These are phyloP conservation scores for Prochilodus magdalenae DNA, from an alignment of 2,113 vertebrate genomes.

Conservation along the genomic window DNA sequence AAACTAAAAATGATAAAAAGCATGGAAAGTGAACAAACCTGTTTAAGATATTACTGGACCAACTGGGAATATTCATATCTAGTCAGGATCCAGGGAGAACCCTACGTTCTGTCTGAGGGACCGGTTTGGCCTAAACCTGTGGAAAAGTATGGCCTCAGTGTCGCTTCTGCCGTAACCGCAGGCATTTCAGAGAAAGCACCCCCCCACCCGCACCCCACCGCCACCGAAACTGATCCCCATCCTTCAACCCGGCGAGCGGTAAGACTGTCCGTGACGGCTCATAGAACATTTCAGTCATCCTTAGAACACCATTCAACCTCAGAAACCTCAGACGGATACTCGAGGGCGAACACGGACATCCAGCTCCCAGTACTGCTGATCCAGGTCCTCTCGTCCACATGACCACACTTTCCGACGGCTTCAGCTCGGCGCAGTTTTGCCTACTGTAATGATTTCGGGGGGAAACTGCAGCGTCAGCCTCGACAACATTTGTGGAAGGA, in stretches of 20 bases:
- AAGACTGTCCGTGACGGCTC: neutral
- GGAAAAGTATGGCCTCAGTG: neutral
- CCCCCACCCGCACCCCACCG: no score
- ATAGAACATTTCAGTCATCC: neutral
- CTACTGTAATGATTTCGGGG: constrained; percentile 6
- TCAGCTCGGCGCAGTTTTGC: neutral
- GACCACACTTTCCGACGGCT: neutral
- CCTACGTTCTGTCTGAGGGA: no score
- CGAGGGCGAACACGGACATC: neutral
- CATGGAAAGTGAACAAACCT: no score
- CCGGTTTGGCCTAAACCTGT: neutral
- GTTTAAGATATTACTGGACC: no score
- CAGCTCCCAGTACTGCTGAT: neutral
- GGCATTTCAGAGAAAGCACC: neutral
- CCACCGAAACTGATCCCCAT: no score
- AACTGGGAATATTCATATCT: no score
- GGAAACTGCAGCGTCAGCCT: constrained; percentile 57
- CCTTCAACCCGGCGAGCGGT: neutral
- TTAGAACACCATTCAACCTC: neutral
- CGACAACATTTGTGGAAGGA: constrained; percentile 54
- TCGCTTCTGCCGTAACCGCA: neutral
- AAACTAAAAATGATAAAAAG: no score
- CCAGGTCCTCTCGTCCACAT: neutral
- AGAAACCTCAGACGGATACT: neutral
- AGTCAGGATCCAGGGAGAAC: no score